Evolutionary conservation across 1,140 invertebrate species (phyloP), one percentile per base, ranked within the genome.

Genomic region (Drosophila oshimai): DNA sequence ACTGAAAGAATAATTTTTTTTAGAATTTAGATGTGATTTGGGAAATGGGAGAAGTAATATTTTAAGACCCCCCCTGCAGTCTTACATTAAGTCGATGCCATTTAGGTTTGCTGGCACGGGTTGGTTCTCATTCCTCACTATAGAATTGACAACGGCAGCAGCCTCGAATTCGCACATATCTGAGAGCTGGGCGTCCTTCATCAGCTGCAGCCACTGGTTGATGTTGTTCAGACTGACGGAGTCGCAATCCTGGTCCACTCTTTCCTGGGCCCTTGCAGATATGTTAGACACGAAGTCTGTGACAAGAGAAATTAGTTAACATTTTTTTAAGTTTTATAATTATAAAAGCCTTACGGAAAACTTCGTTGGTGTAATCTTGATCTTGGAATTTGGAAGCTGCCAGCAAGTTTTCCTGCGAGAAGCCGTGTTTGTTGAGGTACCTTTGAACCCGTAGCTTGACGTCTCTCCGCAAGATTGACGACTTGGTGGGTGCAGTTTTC

Each of bases 171-270:
- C 44, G 18, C 88, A 88, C 1, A 49, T 29, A 3, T 37, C 22
- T 1, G 64, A 28, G 1, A 84, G 41, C 0, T 73, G 31, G 10
- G 65, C 37, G 0, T 20, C 28, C 24, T 72, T 68, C 24, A 90
- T 39, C n/a, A 81, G 22, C 6, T 88, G 33, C 22, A 90, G 46
- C 88, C 88, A 90, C n/a, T 84, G 39, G 44, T 57, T 74, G 3
- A 89, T 86, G 41, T 78, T 84, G 34, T 36, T 69, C 6, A 90
- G 39, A n/a, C 75, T 70, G 0, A 75, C 41, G 6, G 83, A 90
- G 15, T 81, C 54, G n/a, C 61, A 81, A 9, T 86, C 76, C 4
- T 50, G n/a, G n/a, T n/a, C 42, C 0, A 88, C 54, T 20, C 37
- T 49, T 9, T 18, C 4, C 24, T 72, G 45, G 0, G 73, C 58